Conservation (phyloP, 2,888 invertebrate species). For the Petrophora chlorosata region DNA sequence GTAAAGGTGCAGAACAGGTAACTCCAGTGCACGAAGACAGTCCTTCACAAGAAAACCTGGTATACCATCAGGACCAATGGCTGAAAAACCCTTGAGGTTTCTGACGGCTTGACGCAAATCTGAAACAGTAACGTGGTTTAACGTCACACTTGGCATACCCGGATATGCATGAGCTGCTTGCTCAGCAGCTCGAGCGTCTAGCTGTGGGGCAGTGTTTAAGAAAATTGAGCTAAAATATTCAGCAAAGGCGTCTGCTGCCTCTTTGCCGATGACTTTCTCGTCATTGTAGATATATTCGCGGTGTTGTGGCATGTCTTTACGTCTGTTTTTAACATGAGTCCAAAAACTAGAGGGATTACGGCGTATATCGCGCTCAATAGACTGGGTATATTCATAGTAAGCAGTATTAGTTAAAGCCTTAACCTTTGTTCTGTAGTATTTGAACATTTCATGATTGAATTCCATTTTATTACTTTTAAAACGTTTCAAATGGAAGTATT, state of each 20-base stretch:
- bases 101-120: too few species aligned
- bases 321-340: not conserved
- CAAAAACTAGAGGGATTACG: not conserved
- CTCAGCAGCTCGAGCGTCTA: not conserved
- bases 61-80: too few species aligned
- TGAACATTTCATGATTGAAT: not conserved
- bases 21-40: too few species aligned
- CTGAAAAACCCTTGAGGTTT: too few species aligned
- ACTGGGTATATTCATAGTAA: not conserved
- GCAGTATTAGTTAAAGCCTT: not conserved
- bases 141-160: too few species aligned
- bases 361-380: not conserved
- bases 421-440: not conserved
- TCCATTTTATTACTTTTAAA: conserved; percentile 3
- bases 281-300: not conserved
- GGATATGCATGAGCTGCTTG: too few species aligned
- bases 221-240: conserved; percentile 2
- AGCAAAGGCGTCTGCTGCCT: conserved; percentile 4
- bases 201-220: not conserved
- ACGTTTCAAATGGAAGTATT: conserved; percentile 9
- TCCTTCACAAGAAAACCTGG: too few species aligned
- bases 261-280: not conserved
- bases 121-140: too few species aligned
- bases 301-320: not conserved
- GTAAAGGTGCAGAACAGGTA: too few species aligned